Percentiles rank a stretch among this genome's conserved stretches.
Conservation (phyloP, 2,888 invertebrate species). For the Volucella zonaria region DNA sequence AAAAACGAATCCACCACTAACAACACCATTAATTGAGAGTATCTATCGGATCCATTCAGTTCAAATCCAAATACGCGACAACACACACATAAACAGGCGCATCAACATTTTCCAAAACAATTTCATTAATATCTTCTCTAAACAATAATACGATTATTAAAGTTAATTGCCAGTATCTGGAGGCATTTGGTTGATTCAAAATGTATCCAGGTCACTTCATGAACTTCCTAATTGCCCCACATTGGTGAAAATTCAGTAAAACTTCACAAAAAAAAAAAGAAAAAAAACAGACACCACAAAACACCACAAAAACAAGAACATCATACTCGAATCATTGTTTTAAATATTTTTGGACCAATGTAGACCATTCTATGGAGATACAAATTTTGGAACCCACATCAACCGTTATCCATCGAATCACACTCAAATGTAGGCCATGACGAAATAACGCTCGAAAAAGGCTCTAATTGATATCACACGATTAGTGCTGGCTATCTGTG, state of each 20-base stretch:
- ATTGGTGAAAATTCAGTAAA: neutral
- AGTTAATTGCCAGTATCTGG: neutral
- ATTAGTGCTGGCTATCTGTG: constrained; percentile 10
- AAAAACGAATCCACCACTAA: neutral
- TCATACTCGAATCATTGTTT: constrained; percentile 31
- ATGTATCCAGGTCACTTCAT: neutral
- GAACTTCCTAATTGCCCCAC: neutral
- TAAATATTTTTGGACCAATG: neutral
- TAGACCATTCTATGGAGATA: constrained; percentile 18
- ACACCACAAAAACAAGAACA: constrained; percentile 3
- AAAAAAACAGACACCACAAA: too few species aligned
- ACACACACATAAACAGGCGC: too few species aligned
- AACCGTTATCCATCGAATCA: constrained; percentile 58
- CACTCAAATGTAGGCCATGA: constrained; percentile 60
- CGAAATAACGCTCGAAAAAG: constrained; percentile 19
- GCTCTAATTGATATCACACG: constrained; percentile 62
- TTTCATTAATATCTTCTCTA: neutral
- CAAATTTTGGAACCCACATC: constrained; percentile 35
- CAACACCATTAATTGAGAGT: constrained; percentile 25
- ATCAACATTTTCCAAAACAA: neutral
- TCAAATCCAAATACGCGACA: neutral
- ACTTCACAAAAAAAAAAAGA: neutral
- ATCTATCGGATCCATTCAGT: neutral
- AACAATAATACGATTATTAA: constrained; percentile 3
- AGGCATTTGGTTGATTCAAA: neutral